Percentiles rank a stretch among this genome's conserved stretches.
Evolutionary conservation across 2,113 vertebrate species (phyloP).

Genomic region (Ellobius talpinus): DNA sequence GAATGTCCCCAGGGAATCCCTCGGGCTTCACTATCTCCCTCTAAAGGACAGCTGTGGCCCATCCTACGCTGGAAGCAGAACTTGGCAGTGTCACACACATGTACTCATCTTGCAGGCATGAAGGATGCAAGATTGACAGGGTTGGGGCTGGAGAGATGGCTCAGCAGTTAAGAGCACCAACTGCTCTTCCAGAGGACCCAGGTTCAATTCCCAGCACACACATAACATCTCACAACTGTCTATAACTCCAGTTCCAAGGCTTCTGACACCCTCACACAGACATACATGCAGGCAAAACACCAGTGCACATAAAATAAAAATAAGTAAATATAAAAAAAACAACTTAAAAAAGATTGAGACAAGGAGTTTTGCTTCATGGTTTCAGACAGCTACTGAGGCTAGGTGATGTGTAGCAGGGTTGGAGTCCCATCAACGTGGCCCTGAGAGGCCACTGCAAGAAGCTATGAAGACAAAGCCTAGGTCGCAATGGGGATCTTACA

Average conservation of each 20-base stretch:
- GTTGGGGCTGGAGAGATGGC: background rate
- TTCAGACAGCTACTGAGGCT: background rate
- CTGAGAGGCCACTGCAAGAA: background rate
- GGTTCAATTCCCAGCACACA: background rate
- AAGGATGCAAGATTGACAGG: too few relatives aligned
- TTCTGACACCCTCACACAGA: background rate
- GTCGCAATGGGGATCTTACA: background rate
- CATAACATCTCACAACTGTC: background rate
- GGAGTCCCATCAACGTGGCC: background rate
- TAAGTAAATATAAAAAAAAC: background rate
- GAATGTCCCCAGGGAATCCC: slow-evolving; percentile 44
- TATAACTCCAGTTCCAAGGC: background rate
- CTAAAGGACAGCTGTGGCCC: background rate
- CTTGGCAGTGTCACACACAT: background rate
- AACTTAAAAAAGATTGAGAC: background rate
- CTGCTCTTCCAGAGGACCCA: background rate
- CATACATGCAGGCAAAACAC: background rate
- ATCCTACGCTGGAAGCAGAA: background rate
- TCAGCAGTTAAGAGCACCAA: background rate
- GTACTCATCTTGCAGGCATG: too few relatives aligned
- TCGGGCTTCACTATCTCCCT: slow-evolving; percentile 23
- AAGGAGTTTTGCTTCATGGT: background rate
- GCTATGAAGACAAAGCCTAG: background rate
- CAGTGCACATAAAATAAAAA: background rate
- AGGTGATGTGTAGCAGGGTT: background rate